Conservation (phyloP, 64 coral and sea anemone genomes). For the Orbicella faveolata region DNA sequence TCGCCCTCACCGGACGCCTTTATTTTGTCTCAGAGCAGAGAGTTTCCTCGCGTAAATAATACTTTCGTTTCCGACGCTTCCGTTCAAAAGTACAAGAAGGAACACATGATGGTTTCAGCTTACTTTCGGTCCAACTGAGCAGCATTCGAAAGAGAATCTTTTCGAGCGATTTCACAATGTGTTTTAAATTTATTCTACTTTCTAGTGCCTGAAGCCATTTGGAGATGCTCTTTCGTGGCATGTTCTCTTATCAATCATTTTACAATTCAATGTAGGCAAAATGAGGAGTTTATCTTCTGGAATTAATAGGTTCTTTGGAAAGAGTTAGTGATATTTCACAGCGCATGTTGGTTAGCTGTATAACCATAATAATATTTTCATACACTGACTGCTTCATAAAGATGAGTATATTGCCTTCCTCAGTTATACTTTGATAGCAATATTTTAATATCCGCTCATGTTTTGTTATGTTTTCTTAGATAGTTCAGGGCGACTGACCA, state of each 20-base stretch:
- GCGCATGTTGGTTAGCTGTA: not conserved
- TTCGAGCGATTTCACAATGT: not conserved
- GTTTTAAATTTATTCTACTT: not conserved
- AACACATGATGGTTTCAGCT: not conserved
- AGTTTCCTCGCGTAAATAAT: not conserved
- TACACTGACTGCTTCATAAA: no score
- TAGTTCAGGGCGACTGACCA: not conserved
- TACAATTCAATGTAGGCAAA: not conserved
- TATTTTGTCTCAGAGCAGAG: not conserved
- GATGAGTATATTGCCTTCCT: no score
- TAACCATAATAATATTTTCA: not conserved
- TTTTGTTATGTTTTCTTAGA: not conserved
- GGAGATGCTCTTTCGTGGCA: no score
- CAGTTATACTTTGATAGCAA: no score
- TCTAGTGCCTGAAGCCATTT: no score
- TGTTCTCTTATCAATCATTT: not conserved
- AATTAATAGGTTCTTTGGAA: not conserved
- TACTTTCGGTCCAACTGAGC: not conserved
- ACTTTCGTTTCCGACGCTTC: not conserved
- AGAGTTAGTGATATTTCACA: not conserved
- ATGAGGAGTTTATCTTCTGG: not conserved
- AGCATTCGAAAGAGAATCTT: not conserved
- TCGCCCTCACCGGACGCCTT: not conserved
- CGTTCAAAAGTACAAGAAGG: not conserved
- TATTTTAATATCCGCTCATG: no score